These are phyloP conservation scores for Alviniconcha strummeri DNA, from an alignment of 2,888 invertebrate species.

Conservation along the genomic window DNA sequence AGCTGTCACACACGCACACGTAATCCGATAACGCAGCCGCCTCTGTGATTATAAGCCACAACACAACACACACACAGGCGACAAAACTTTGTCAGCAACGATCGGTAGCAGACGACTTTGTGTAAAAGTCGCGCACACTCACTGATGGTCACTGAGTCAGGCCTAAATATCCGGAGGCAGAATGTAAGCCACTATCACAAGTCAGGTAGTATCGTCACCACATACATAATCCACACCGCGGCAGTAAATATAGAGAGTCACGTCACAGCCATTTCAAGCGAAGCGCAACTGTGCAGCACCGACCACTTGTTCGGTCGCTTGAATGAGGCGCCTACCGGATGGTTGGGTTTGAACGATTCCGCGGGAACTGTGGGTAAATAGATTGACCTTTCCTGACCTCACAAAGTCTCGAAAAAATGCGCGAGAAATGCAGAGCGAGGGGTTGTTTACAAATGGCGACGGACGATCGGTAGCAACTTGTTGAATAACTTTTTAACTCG, in stretches of 20 bases:
- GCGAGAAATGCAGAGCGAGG: conserved; percentile 31
- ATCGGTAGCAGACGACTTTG: conserved; percentile 20
- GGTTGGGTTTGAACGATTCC: conserved; percentile 44
- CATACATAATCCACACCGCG: background rate
- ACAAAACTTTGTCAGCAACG: conserved; percentile 9
- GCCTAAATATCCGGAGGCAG: background rate
- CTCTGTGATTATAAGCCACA: background rate
- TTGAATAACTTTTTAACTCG: conserved; percentile 1
- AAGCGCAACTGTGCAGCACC: background rate
- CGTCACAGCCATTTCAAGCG: conserved; percentile 30
- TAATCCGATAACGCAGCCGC: conserved; percentile 9
- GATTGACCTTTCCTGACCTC: conserved; percentile 37
- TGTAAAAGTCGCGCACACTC: background rate
- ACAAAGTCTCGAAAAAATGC: conserved; percentile 30
- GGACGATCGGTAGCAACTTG: conserved; percentile 33
- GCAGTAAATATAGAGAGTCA: background rate
- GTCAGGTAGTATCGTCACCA: background rate
- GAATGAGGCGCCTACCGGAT: conserved; percentile 22
- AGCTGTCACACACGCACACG: background rate
- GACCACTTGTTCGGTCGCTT: conserved; percentile 17
- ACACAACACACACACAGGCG: background rate
- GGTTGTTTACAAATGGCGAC: conserved; percentile 43
- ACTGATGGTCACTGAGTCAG: background rate
- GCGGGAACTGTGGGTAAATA: conserved; percentile 57
- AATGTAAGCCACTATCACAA: background rate